Evolutionary conservation across 2,797 vertebrate genomes (phyloP), one percentile per base, ranked within the genome.

Genomic region (Chaenodraco wilsoni): DNA sequence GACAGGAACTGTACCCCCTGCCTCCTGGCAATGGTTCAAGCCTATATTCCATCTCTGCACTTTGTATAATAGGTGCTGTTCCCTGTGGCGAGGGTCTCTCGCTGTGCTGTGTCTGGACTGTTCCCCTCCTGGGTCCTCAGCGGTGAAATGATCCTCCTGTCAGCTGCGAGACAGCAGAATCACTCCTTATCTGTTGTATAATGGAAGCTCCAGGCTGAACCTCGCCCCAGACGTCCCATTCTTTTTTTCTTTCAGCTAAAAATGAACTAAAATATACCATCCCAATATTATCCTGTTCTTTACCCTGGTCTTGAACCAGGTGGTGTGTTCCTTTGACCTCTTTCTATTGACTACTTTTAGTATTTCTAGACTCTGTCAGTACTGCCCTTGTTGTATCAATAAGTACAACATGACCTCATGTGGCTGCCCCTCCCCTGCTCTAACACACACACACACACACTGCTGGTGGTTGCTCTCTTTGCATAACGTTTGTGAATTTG

Each of bases 31-130:
- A 23, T 58, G 72, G 57, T 80, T 85, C 74, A 83, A 80, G 83
- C 85, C 86, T 83, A 86, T 88, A 89, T 86, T 85, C 85, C 69
- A 80, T 81, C 68, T 83, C 84, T 83, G 71, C 77, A 78, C 87
- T 88, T 83, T 76, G 79, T 91, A 84, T 91, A 91, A 92, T 88
- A 88, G 89, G 82, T 87, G 80, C 84, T 82, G 77, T 69, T 83
- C 86, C 91, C 90, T 81, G 82, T 88, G 88, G 88, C 84, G 44
- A 77, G n/a, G 54, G 51, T 69, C 84, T 87, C 89, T 90, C 88
- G 76, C 72, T 31, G 62, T 9, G n/a, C 81, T 82, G 50, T 63
- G 72, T 81, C 82, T 74, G 81, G 71, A 82, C 83, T 60, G 8
- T 73, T 83, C 69, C 60, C 79, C 84, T 88, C 69, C 82, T 72